Conservation (phyloP, 2,888 invertebrate genomes). For the Lucinisca nassula region DNA sequence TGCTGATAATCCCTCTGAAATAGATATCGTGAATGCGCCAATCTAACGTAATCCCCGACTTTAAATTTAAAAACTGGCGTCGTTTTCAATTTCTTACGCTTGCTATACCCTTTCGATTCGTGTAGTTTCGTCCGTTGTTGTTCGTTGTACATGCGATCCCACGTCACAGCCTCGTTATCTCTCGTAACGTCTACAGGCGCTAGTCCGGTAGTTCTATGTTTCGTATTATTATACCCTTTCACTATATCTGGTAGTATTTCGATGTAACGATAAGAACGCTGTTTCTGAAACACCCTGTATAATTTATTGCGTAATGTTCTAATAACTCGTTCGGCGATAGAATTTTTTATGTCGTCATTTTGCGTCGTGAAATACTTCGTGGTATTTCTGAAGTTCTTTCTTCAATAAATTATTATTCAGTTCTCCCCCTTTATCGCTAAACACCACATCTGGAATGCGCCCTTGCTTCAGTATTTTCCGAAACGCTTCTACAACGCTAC, state of each 20-base stretch:
- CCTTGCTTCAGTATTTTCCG: slow-evolving; percentile 2
- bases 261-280: slow-evolving; percentile 34
- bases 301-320: slow-evolving; percentile 29
- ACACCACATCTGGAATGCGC: slow-evolving; percentile 22
- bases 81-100: not conserved
- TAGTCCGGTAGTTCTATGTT: slow-evolving; percentile 25
- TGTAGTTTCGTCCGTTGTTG: not conserved
- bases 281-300: slow-evolving; percentile 5
- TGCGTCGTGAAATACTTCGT: slow-evolving; percentile 24
- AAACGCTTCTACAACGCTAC: slow-evolving; percentile 12
- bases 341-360: slow-evolving; percentile 42
- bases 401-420: slow-evolving; percentile 28
- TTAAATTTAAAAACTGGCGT: not conserved
- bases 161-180: slow-evolving; percentile 30
- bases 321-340: slow-evolving; percentile 33
- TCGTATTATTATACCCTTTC: slow-evolving; percentile 40
- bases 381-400: not conserved
- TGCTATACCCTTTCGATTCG: not conserved
- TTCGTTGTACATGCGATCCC: slow-evolving; percentile 32
- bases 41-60: not conserved
- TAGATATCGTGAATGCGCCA: not conserved
- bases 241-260: slow-evolving; percentile 27
- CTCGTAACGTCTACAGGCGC: not conserved
- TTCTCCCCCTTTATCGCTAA: slow-evolving; percentile 47
- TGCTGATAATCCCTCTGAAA: not conserved